Conservation (phyloP, 2,888 invertebrate species). For the Parnassius orleans region DNA sequence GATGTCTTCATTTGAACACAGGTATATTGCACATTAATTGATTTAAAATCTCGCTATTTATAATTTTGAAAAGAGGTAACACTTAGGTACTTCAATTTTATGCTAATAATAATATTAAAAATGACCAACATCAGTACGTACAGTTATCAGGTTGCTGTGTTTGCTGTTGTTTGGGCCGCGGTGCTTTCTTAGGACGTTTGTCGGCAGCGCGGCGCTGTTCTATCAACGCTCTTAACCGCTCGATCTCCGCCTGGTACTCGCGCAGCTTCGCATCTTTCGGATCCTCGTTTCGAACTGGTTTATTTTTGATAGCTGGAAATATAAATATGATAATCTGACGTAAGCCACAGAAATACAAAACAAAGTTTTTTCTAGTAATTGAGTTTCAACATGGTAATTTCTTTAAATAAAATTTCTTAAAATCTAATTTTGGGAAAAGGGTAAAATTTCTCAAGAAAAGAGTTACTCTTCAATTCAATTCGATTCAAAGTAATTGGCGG, state of each 20-base stretch:
- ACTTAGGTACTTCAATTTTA: too few species aligned
- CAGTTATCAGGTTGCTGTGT: conserved; percentile 29
- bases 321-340: not conserved
- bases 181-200: conserved; percentile 34
- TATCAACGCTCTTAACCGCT: conserved; percentile 81
- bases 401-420: too few species aligned
- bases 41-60: too few species aligned
- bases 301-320: conserved; percentile 94
- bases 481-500: not conserved
- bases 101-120: too few species aligned
- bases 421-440: too few species aligned
- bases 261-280: conserved; percentile 98
- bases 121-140: conserved; percentile 1
- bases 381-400: too few species aligned
- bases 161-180: conserved; percentile 24
- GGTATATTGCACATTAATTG: too few species aligned
- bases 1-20: conserved; percentile 33
- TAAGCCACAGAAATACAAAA: not conserved
- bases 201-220: conserved; percentile 62
- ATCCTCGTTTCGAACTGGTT: conserved; percentile 99
- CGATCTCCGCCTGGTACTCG: conserved; percentile 97
- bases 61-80: too few species aligned
- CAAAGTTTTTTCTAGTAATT: too few species aligned
- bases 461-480: not conserved
- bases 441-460: not conserved